Evolutionary conservation across 2,113 vertebrate genomes (phyloP).

Genomic region (Dermatemys mawii): DNA sequence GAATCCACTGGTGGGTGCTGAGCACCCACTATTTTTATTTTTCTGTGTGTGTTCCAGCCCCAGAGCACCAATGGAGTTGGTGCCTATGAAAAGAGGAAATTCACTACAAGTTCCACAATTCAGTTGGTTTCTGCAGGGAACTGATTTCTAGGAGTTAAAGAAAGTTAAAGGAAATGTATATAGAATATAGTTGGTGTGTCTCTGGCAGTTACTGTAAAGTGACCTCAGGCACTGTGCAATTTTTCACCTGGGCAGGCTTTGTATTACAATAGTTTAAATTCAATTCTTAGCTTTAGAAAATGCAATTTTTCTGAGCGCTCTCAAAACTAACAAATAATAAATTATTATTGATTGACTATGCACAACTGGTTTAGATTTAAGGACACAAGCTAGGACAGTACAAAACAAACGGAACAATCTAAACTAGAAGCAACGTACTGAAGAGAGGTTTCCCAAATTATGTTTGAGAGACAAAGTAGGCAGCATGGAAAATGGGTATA

Average conservation of each 20-base stretch:
- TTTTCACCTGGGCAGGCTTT: background rate
- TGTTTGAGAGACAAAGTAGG: background rate
- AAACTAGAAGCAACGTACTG: background rate
- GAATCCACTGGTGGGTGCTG: too few relatives aligned
- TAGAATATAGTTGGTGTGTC: background rate
- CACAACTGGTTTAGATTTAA: background rate
- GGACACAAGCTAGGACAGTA: background rate
- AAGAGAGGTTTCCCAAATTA: background rate
- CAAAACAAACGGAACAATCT: slow-evolving; percentile 5
- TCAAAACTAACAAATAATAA: background rate
- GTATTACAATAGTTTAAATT: background rate
- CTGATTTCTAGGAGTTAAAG: background rate
- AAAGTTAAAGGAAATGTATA: background rate
- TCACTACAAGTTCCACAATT: background rate
- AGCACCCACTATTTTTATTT: too few relatives aligned
- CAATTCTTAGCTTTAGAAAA: slow-evolving; percentile 9
- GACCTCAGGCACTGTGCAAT: background rate
- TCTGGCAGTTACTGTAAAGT: background rate
- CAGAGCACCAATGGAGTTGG: too few relatives aligned
- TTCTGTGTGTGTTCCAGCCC: too few relatives aligned
- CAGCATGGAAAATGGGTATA: background rate
- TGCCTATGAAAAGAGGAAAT: fast-evolving
- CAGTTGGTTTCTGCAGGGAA: background rate
- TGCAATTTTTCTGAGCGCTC: background rate
- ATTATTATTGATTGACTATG: background rate